Base-by-base conservation (phyloP, 2,797 vertebrate genomes). In the Leptatherina wallacei region DNA sequence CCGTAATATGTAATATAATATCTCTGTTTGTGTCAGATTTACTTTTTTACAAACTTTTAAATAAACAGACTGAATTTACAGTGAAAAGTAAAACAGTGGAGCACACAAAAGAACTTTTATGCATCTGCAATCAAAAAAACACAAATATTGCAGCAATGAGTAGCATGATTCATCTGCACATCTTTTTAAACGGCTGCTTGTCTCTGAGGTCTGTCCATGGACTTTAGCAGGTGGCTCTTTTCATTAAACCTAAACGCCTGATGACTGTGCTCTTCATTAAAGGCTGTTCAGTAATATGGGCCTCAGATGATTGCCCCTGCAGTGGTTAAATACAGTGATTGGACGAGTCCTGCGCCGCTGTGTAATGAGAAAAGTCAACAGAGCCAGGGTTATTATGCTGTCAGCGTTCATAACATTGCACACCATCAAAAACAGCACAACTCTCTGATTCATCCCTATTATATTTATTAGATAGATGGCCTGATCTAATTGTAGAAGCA, bases 241-340 rank as follows among this genome's bases (percentile, higher is more conserved):
- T 95, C 91, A 95, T 95, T 95, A 95, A 93, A 90, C 68, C 65
- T 93, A 93, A 94, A 91, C 65, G 84, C 73, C 78, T 63, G 85
- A 87, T 85, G 88, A 92, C 89, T 86, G 88, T 83, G 85, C 84
- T 88, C 88, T 93, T 95, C 93, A 95, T 95, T 92, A 94, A 92
- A 95, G 83, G 83, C 88, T 66, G 83, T 77, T 76, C 81, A 27
- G 85, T 85, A 91, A 92, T 93, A 92, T 87, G 75, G 88, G 86
- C 71, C 76, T 40, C 79, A 89, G 88, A 93, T 91, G 92, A 94
- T 91, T 93, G 90, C 87, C 69, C 76, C 57, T 36, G 74, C 65
- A 4, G 72, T 27, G 78, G 83, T 88, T 90, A 90, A 92, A 88
- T 91, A 94, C 87, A 94, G 91, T 92, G 91, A 82, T 81, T 61